Percentiles rank a stretch among this genome's conserved stretches.
Evolutionary conservation across 2,888 invertebrate species (phyloP).

Genomic region (Limnephilus rhombicus): DNA sequence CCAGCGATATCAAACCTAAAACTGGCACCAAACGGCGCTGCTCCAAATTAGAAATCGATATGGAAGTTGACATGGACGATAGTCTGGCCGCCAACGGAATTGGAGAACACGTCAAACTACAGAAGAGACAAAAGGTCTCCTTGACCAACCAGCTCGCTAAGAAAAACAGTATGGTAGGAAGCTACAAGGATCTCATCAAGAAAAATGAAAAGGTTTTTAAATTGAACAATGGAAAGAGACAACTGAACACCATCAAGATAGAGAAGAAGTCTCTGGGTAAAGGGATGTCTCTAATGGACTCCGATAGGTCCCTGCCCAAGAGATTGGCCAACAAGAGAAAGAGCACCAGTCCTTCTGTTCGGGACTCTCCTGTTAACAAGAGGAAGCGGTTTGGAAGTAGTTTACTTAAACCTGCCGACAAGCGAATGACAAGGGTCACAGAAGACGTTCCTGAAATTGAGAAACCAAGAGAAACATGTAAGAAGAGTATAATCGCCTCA

Average conservation of each 20-base stretch:
- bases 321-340: constrained; percentile 68
- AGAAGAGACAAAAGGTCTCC: constrained; percentile 76
- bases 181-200: constrained; percentile 69
- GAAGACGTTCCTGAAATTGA: constrained; percentile 68
- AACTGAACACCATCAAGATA: constrained; percentile 69
- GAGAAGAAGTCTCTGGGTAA: constrained; percentile 60
- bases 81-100: constrained; percentile 76
- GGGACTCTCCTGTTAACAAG: constrained; percentile 60
- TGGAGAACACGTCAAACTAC: constrained; percentile 77
- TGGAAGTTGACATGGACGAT: constrained; percentile 75
- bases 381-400: constrained; percentile 69
- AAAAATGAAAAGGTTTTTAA: constrained; percentile 73
- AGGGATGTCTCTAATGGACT: constrained; percentile 57
- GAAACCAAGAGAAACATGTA: constrained; percentile 67
- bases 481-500: constrained; percentile 55
- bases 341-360: constrained; percentile 67
- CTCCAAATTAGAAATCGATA: constrained; percentile 76
- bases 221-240: constrained; percentile 74
- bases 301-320: constrained; percentile 60
- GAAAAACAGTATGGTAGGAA: constrained; percentile 67
- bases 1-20: constrained; percentile 71
- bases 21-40: constrained; percentile 73
- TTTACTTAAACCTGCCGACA: constrained; percentile 62
- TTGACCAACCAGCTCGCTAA: constrained; percentile 61
- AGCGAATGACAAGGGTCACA: constrained; percentile 64